phyloP scores from a whole-genome alignment of 35 echinoderm and acorn worm species.

The Lytechinus variegatus region DNA sequence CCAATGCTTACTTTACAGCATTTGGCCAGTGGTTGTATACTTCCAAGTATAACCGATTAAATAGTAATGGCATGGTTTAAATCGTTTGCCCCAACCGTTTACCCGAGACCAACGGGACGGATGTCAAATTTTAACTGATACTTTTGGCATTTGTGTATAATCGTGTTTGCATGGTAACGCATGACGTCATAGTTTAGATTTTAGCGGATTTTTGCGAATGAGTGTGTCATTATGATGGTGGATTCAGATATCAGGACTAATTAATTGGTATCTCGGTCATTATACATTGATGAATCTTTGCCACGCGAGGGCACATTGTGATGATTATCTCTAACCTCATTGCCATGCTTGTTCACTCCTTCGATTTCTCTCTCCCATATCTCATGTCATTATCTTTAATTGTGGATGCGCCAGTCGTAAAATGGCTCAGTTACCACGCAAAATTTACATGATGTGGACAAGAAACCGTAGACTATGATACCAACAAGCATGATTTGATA shows the following conservation, averaged over 20 bases:
- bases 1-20: neutral
- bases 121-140: neutral
- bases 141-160: neutral
- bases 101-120: neutral
- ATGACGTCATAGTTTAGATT: neutral
- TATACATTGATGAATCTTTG: neutral
- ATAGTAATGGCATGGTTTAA: neutral
- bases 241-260: neutral
- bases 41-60: neutral
- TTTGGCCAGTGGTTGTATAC: neutral
- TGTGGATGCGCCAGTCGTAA: neutral
- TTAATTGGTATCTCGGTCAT: slow-evolving; percentile 18
- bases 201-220: neutral
- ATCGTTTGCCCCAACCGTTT: neutral
- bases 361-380: neutral
- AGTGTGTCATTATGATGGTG: neutral
- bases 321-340: neutral
- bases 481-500: too few relatives aligned
- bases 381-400: neutral
- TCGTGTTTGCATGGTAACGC: neutral
- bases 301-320: neutral
- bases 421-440: neutral
- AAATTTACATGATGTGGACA: neutral
- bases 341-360: neutral
- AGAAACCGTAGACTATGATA: too few relatives aligned